Percentiles rank a stretch among this genome's conserved stretches.
These are phyloP conservation scores for Budorcas taxicolor DNA, from an alignment of 2,113 vertebrate species.

Conservation along the genomic window DNA sequence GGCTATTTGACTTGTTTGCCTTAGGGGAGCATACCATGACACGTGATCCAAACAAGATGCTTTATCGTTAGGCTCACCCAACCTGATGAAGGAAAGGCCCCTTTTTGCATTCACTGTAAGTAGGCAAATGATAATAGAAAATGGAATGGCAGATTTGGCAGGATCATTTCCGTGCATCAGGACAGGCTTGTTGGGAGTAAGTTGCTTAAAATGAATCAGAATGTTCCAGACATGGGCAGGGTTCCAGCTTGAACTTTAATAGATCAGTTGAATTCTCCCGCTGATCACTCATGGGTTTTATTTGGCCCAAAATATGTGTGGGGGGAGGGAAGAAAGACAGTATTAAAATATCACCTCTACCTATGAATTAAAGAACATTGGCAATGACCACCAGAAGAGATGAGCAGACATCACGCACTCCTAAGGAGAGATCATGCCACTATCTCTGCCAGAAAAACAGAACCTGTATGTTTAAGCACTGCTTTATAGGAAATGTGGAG, in stretches of 20 bases:
- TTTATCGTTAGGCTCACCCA: neutral
- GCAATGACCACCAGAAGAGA: neutral
- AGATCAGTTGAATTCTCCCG: neutral
- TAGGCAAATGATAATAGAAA: neutral
- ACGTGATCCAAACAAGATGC: neutral
- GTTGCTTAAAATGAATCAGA: slow-evolving; percentile 3
- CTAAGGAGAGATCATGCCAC: neutral
- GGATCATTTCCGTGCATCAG: neutral
- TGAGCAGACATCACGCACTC: neutral
- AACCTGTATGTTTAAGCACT: neutral
- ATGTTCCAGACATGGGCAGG: neutral
- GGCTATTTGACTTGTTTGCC: neutral
- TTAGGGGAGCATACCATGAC: neutral
- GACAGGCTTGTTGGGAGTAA: neutral
- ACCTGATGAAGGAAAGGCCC: neutral
- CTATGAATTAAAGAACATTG: neutral
- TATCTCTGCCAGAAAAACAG: neutral
- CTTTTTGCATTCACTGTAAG: neutral
- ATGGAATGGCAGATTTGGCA: neutral
- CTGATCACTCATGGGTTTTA: neutral
- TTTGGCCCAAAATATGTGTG: neutral
- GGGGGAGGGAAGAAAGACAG: neutral
- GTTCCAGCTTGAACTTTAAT: neutral
- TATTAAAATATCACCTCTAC: neutral
- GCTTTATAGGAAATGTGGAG: neutral